Percentiles rank a stretch among this genome's conserved stretches.
Conservation (phyloP, 2,113 vertebrate genomes). For the Periophthalmodon schlosseri region DNA sequence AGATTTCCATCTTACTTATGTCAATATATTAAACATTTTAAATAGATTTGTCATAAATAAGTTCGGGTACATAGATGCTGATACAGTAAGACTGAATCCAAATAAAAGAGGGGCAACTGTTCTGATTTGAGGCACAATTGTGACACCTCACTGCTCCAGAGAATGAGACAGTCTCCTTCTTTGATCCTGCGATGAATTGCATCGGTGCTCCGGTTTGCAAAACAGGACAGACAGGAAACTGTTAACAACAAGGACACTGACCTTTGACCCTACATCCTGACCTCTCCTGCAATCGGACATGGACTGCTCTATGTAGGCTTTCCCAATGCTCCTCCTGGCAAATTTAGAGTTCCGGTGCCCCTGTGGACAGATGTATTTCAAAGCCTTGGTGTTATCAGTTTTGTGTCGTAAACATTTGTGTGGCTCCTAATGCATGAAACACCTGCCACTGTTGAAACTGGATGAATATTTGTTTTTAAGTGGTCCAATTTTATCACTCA, state of each 20-base stretch:
- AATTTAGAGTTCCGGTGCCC: slow-evolving; percentile 67
- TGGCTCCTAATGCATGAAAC: not conserved
- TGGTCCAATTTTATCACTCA: not conserved
- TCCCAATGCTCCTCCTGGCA: slow-evolving; percentile 57
- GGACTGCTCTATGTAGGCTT: slow-evolving; percentile 68
- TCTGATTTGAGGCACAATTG: not conserved
- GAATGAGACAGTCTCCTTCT: slow-evolving; percentile 32
- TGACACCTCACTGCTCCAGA: slow-evolving; percentile 29
- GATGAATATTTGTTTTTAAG: not conserved
- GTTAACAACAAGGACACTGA: slow-evolving; percentile 66
- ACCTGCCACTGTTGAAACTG: not conserved
- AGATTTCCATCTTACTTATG: no score
- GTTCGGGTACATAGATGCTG: not conserved
- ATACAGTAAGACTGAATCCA: not conserved
- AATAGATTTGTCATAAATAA: not conserved
- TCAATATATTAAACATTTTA: not conserved
- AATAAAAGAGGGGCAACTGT: not conserved
- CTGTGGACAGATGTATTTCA: slow-evolving; percentile 49
- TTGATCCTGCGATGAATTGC: slow-evolving; percentile 59
- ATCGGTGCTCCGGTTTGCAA: slow-evolving; percentile 60
- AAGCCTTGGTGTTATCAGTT: not conserved
- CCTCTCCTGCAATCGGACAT: slow-evolving; percentile 65
- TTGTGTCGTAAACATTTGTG: not conserved
- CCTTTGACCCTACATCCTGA: slow-evolving; percentile 65
- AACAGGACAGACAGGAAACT: slow-evolving; percentile 67